A percentile compares a stretch with the other conserved stretches of the same genome.
Evolutionary conservation across 1,140 invertebrate genomes (phyloP).

Genomic region (Pseudomyrmex sp.): DNA sequence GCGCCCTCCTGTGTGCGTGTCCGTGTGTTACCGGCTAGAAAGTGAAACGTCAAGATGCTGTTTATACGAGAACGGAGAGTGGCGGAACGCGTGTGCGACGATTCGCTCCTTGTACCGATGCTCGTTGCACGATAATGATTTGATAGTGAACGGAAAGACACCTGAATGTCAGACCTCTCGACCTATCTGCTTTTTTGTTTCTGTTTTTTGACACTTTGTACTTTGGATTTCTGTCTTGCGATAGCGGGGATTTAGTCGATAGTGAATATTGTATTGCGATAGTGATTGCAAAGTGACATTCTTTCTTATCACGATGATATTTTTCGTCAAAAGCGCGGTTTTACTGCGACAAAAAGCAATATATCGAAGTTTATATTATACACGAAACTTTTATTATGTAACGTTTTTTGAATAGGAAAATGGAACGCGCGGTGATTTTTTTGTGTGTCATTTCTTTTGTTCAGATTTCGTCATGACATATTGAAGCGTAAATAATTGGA

Average conservation of each 20-base stretch:
- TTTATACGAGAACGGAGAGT: neutral
- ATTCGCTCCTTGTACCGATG: neutral
- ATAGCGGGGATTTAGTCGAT: neutral
- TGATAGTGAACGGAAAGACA: neutral
- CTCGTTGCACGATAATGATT: slow-evolving; percentile 26
- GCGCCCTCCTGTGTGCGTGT: slow-evolving; percentile 2
- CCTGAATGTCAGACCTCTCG: neutral
- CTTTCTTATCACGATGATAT: neutral
- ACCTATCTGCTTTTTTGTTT: neutral
- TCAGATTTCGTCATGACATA: neutral
- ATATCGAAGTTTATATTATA: neutral
- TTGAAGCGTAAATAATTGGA: slow-evolving; percentile 3
- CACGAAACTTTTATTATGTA: neutral
- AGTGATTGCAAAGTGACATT: neutral
- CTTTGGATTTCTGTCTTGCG: neutral
- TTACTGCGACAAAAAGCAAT: neutral
- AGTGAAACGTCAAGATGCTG: slow-evolving; percentile 53
- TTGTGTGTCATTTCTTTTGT: neutral
- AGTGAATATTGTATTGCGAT: neutral
- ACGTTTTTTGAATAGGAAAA: neutral
- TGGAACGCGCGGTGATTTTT: neutral
- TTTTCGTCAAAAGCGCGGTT: neutral
- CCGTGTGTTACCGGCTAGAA: slow-evolving; percentile 46
- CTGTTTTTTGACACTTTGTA: neutral
- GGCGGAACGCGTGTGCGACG: slow-evolving; percentile 10